Conservation (phyloP, 2,797 vertebrate species). For the Lepidocolaptes lacrymiger region DNA sequence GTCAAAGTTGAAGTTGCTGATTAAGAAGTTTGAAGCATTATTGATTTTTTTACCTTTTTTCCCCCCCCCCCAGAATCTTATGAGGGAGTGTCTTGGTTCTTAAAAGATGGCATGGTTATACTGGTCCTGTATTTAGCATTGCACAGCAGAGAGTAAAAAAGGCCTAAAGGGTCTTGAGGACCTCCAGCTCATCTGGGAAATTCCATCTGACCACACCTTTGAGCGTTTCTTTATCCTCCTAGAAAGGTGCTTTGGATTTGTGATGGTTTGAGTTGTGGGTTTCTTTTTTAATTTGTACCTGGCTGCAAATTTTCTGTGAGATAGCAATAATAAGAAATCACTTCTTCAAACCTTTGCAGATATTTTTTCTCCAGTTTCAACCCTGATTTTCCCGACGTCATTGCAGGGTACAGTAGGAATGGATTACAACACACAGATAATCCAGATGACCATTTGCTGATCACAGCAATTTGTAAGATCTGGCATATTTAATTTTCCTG, state of each 20-base stretch:
- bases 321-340: not conserved
- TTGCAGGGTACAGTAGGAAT: not conserved
- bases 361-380: not conserved
- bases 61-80: not conserved
- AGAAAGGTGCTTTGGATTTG: not conserved
- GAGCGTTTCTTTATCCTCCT: not conserved
- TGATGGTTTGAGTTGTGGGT: rapidly evolving
- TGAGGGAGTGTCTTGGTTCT: not conserved
- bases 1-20: not conserved
- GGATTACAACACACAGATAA: not conserved
- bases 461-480: not conserved
- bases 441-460: not conserved
- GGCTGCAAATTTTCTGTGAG: not conserved
- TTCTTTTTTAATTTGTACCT: not conserved
- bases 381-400: not conserved
- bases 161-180: not conserved
- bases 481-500: not conserved
- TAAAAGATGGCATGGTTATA: not conserved
- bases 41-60: not conserved
- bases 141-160: not conserved
- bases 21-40: not conserved
- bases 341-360: not conserved
- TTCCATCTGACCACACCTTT: not conserved
- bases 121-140: not conserved
- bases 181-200: not conserved